phyloP scores from a whole-genome alignment of 1,140 invertebrate genomes.

The Penaeus chinensis region DNA sequence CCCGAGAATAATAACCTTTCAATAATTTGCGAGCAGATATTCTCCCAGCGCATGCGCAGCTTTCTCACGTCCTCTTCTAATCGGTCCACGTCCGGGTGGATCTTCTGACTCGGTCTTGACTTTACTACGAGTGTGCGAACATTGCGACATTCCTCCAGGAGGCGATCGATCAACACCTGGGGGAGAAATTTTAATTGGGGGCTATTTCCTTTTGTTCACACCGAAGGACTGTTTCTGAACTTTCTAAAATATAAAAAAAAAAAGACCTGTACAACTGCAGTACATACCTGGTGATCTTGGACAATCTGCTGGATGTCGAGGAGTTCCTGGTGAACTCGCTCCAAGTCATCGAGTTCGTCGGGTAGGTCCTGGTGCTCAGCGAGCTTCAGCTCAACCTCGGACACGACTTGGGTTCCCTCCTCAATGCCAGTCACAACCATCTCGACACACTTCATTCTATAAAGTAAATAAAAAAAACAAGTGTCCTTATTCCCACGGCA shows the following conservation, averaged over 20 bases:
- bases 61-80: slow-evolving; percentile 93
- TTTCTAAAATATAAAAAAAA: not conserved
- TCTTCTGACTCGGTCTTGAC: slow-evolving; percentile 77
- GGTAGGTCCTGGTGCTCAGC: slow-evolving; percentile 85
- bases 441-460: slow-evolving; percentile 86
- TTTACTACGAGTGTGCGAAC: slow-evolving; percentile 87
- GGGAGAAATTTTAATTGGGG: slow-evolving; percentile 66
- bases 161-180: slow-evolving; percentile 87
- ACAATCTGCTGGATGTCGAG: slow-evolving; percentile 65
- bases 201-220: not conserved
- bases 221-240: not conserved
- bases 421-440: slow-evolving; percentile 89
- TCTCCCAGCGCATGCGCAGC: slow-evolving; percentile 89
- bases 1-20: slow-evolving; percentile 77
- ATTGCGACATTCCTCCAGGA: slow-evolving; percentile 90
- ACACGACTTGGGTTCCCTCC: slow-evolving; percentile 87
- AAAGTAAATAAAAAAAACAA: not conserved
- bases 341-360: slow-evolving; percentile 81
- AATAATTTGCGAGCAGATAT: slow-evolving; percentile 88
- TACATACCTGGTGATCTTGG: slow-evolving; percentile 66
- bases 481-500: not conserved
- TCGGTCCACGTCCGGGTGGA: slow-evolving; percentile 87
- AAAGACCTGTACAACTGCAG: not conserved
- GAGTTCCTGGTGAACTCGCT: slow-evolving; percentile 73
- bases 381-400: slow-evolving; percentile 91